A percentile compares a stretch with the other conserved stretches of the same genome.
Conservation (phyloP, 2,113 vertebrate species). For the Corythornis madagascariensis region DNA sequence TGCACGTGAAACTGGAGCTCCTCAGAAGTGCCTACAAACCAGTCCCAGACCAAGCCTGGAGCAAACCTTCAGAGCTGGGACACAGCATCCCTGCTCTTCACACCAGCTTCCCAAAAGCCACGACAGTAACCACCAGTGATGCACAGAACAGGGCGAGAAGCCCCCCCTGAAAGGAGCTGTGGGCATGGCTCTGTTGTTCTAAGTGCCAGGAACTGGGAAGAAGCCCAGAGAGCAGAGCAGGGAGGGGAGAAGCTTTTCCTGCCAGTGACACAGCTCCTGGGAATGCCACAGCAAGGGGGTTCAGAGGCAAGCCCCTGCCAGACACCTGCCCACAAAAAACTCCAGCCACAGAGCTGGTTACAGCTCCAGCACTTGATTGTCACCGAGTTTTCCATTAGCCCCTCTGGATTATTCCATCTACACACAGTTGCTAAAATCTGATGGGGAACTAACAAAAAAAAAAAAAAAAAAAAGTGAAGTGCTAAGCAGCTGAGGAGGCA, state of each 20-base stretch:
- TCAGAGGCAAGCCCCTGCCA: not conserved
- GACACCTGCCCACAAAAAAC: accelerated
- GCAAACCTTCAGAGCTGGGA: not conserved
- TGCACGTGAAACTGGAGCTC: accelerated
- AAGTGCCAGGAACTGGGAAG: not conserved
- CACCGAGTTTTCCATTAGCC: not conserved
- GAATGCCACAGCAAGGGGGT: accelerated
- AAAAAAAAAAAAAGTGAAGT: not conserved
- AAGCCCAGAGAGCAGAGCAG: not conserved
- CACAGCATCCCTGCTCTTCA: accelerated
- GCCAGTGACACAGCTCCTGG: not conserved
- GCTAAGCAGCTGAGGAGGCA: not conserved
- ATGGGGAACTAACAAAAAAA: slow-evolving; percentile 2
- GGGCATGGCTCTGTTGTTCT: not conserved
- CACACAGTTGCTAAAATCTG: not conserved
- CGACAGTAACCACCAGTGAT: not conserved
- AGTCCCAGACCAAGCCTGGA: not conserved
- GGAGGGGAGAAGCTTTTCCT: not conserved
- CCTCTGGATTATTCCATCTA: slow-evolving; percentile 19
- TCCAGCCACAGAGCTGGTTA: slow-evolving; percentile 3
- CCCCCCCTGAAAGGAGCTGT: not conserved
- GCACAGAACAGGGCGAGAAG: not conserved
- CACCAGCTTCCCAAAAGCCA: not conserved
- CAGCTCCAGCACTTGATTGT: not conserved
- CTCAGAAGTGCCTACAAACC: not conserved